These are phyloP conservation scores for Myathropa florea DNA, from an alignment of 2,888 invertebrate genomes.

Conservation along the genomic window DNA sequence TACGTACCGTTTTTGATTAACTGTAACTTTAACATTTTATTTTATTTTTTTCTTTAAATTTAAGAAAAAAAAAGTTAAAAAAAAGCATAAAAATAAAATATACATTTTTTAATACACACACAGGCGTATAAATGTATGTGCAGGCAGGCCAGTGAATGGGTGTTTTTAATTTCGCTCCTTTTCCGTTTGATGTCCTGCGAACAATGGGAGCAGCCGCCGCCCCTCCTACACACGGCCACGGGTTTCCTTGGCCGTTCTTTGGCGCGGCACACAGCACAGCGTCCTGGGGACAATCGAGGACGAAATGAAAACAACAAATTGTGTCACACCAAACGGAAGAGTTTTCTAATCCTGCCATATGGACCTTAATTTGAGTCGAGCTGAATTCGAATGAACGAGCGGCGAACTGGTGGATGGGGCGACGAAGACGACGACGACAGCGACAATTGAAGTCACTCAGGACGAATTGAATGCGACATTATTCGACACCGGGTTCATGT, in stretches of 20 bases:
- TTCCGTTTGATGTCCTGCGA: conserved; percentile 72
- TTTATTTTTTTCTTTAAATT: conserved; percentile 41
- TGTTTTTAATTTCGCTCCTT: conserved; percentile 47
- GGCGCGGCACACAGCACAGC: background rate
- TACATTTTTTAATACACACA: conserved; percentile 60
- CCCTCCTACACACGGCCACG: conserved; percentile 11
- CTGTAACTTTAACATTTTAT: conserved; percentile 33
- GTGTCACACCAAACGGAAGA: conserved; percentile 75
- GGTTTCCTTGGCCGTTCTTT: background rate
- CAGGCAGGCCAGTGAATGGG: conserved; percentile 9
- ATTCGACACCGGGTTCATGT: conserved; percentile 57
- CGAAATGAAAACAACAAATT: conserved; percentile 72
- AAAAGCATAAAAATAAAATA: conserved; percentile 33
- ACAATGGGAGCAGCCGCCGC: conserved; percentile 59
- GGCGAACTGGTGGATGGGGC: background rate
- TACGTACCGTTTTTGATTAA: conserved; percentile 44
- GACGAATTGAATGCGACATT: conserved; percentile 79
- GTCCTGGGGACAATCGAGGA: conserved; percentile 23
- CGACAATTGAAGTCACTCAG: conserved; percentile 79
- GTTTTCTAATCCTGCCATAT: conserved; percentile 80
- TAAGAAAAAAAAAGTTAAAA: conserved; percentile 37
- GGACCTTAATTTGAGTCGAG: conserved; percentile 77
- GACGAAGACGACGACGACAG: background rate
- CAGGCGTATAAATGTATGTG: conserved; percentile 16
- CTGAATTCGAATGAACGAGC: background rate